Conservation (phyloP, 2,888 invertebrate genomes). For the Auanema freiburgensis region DNA sequence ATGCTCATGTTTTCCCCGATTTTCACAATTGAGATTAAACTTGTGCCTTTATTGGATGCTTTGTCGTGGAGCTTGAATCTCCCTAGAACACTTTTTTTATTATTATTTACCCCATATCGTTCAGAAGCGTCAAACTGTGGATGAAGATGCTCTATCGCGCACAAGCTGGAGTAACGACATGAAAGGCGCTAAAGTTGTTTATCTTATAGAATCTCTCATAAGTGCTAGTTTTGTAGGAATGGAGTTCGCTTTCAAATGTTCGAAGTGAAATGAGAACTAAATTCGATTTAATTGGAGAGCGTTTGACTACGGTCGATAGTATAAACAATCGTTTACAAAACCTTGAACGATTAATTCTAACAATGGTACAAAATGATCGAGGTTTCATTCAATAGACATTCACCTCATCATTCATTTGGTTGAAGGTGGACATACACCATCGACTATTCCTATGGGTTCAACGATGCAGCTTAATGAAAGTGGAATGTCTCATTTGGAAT, state of each 20-base stretch:
- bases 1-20: not conserved
- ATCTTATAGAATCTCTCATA: not conserved
- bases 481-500: conserved; percentile 14
- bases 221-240: conserved; percentile 23
- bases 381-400: conserved; percentile 5
- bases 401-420: not conserved
- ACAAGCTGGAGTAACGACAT: conserved; percentile 41
- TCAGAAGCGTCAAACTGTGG: conserved; percentile 52
- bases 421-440: conserved; percentile 17
- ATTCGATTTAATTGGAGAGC: conserved; percentile 47
- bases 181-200: conserved; percentile 14
- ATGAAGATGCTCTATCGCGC: conserved; percentile 47
- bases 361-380: conserved; percentile 7
- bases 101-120: too few relatives aligned
- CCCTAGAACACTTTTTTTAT: too few relatives aligned
- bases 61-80: not conserved
- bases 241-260: conserved; percentile 48
- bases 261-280: conserved; percentile 47
- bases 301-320: conserved; percentile 42
- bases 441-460: conserved; percentile 18
- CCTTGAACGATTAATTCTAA: conserved; percentile 24
- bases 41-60: not conserved
- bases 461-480: conserved; percentile 11
- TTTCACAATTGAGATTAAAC: too few relatives aligned
- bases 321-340: conserved; percentile 33